Evolutionary conservation across 1,140 invertebrate species (phyloP), one percentile per base, ranked within the genome.

Genomic region (Drosophila tsacasi): DNA sequence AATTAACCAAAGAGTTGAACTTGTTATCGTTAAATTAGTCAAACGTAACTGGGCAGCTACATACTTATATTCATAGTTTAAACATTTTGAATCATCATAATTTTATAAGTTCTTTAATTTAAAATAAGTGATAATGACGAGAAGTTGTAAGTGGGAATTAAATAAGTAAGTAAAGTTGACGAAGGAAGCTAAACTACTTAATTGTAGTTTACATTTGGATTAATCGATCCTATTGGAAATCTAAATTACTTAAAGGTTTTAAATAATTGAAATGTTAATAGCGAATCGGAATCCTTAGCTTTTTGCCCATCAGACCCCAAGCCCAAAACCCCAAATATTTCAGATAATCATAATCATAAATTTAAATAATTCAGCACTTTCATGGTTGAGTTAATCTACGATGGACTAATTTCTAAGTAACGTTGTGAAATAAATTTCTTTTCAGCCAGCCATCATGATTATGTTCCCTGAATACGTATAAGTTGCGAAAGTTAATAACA

Each of bases 401-500:
- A 5, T 35, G 35, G 19, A 54, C 12, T 54, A 35, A 15, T 35
- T 54, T 15, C 2, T 37, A 23, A 39, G 15, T 25, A 55, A 37
- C 25, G 8, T 62, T 39, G 55, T 37, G 5, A 37, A 13, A 12
- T 23, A n/a, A 6, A 40, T 27, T 37, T 19, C 0, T 30, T 27
- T 5, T 25, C 6, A 17, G n/a, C 19, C 6, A 17, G n/a, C 19
- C 21, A 19, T 50, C 40, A 63, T 30, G 25, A 37, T 40, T 27
- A 49, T 23, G 7, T 61, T 19, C 27, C 27, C 3, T 27, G 58
- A 49, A 67, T 23, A 12, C 23, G 10, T 39, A 63, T 67, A 30
- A 64, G 23, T 5, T 19, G 4, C 25, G 2, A 30, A 50, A 66
- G 62, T 52, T 35, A 42, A 46, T 65, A 37, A 37, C 47, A 65